These are phyloP conservation scores for Dromius quadrimaculatus DNA, from an alignment of 2,888 invertebrate species.

Conservation along the genomic window DNA sequence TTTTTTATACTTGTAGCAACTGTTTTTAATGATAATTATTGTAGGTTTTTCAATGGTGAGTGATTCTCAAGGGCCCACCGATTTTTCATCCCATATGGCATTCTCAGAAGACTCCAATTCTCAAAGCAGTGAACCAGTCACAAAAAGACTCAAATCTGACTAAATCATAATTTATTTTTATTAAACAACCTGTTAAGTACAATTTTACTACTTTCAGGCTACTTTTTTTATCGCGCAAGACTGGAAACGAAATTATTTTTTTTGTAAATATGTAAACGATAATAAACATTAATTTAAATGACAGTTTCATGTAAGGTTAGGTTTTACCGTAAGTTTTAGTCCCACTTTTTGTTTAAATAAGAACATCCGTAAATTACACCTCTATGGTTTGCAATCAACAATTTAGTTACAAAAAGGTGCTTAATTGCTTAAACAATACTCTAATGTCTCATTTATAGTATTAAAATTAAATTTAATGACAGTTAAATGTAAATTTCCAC, in stretches of 20 bases:
- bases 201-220: too few relatives aligned
- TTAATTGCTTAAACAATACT: too few relatives aligned
- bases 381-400: too few relatives aligned
- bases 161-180: slow-evolving; percentile 64
- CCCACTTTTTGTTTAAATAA: too few relatives aligned
- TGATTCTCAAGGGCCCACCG: slow-evolving; percentile 89
- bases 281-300: too few relatives aligned
- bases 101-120: slow-evolving; percentile 94
- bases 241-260: not conserved
- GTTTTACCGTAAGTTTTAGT: too few relatives aligned
- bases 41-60: slow-evolving; percentile 91
- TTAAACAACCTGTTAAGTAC: slow-evolving; percentile 10
- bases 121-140: slow-evolving; percentile 83
- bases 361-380: too few relatives aligned
- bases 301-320: too few relatives aligned
- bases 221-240: not conserved
- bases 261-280: not conserved
- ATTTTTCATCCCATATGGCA: slow-evolving; percentile 86
- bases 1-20: slow-evolving; percentile 53
- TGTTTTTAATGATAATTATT: slow-evolving; percentile 57
- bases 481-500: too few relatives aligned
- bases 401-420: too few relatives aligned
- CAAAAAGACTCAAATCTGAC: slow-evolving; percentile 85
- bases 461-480: too few relatives aligned
- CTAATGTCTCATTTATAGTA: too few relatives aligned